Base-by-base conservation (phyloP, 2,888 invertebrate genomes). In the Cephonodes hylas region DNA sequence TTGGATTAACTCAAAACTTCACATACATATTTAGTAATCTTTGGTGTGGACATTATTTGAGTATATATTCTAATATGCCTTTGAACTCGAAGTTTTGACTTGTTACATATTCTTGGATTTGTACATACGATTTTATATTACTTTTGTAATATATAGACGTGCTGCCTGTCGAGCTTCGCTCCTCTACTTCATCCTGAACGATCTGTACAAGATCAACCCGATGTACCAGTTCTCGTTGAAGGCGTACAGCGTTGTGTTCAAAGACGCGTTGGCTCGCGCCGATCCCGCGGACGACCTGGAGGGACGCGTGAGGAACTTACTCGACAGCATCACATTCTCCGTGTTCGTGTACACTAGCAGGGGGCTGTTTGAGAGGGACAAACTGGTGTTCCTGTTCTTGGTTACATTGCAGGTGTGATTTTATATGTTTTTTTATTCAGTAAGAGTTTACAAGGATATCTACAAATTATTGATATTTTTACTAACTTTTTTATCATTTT, bases 191-290 rank as follows among this genome's bases (percentile, higher is more conserved):
- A 97, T 98, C 66, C 91, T 99, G 64, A 98, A 97, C 80, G 98
- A 99, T 76, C 87, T 99, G 58, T 95, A 96, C 88, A 97, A 97
- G 86, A 98, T 99, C 75, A 98, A 98, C 86, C 97, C 97, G 48
- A 97, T 99, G 81, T 99, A 99, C 86, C 98, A 98, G 85, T 99
- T 99, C 89, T 98, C 98, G 0, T 88, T 99, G 62, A 98, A 98
- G 87, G 97, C 98, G 0, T 98, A 98, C 91, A 97, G 96, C 73
- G 96, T 96, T 0, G 98, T 98, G 3, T 98, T 98, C 85, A 96
- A 96, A 73, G 96, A 96, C 69, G 97, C 98, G 0, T 94, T 99
- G 53, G 87, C 91, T 15, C 93, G 92, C 62, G 96, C 98, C 0
- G 93, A 94, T 4, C 86, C 93, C 0, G 94, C 95, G 0, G 96